phyloP scores from a whole-genome alignment of 2,888 invertebrate genomes.

The Neoascia interrupta region DNA sequence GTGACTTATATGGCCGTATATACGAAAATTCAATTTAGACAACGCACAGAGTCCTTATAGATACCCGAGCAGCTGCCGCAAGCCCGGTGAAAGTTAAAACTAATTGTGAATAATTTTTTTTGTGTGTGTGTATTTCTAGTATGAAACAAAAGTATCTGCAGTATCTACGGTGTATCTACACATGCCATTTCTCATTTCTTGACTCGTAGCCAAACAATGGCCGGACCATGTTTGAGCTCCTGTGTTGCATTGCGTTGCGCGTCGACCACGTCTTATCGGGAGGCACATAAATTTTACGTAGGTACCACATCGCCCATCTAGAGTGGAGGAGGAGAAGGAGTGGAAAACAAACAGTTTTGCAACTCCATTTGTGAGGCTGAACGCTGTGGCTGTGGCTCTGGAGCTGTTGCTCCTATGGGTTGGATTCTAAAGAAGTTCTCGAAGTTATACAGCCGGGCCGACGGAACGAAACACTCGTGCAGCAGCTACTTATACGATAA shows the following conservation, averaged over 20 bases:
- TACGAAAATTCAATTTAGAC: constrained; percentile 43
- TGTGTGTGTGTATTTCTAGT: too few relatives aligned
- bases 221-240: constrained; percentile 66
- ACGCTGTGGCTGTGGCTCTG: background rate
- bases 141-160: constrained; percentile 45
- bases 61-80: background rate
- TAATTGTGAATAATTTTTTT: constrained; percentile 69
- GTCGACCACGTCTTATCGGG: constrained; percentile 48
- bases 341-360: constrained; percentile 56
- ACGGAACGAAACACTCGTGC: constrained; percentile 54
- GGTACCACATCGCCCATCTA: constrained; percentile 28
- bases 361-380: constrained; percentile 65
- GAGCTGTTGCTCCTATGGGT: background rate
- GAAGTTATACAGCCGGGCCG: constrained; percentile 20
- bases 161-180: constrained; percentile 35
- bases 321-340: background rate
- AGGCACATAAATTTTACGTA: constrained; percentile 58
- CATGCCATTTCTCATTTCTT: constrained; percentile 57
- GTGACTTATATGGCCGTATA: constrained; percentile 22
- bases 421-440: constrained; percentile 56
- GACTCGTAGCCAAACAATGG: constrained; percentile 55
- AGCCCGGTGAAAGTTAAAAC: constrained; percentile 53
- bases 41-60: constrained; percentile 15
- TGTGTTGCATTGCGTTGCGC: constrained; percentile 61
- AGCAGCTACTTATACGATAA: constrained; percentile 68